Evolutionary conservation across 2,888 invertebrate genomes (phyloP).

Genomic region (Selenia dentaria): DNA sequence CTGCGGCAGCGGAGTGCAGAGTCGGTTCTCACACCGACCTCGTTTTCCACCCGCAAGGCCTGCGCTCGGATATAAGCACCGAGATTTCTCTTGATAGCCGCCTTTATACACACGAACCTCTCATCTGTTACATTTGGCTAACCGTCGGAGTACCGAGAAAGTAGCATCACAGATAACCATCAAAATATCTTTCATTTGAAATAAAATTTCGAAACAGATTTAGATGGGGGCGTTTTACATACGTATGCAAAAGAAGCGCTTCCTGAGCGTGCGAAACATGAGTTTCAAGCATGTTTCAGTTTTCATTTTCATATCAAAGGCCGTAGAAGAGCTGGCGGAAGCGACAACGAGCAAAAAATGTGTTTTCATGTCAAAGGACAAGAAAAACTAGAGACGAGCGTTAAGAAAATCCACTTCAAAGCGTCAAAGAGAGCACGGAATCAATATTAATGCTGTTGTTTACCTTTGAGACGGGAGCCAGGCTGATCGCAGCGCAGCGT

Average conservation of each 20-base stretch:
- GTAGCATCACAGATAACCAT: conserved; percentile 43
- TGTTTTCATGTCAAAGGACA: conserved; percentile 52
- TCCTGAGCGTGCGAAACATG: conserved; percentile 27
- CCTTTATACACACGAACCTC: conserved; percentile 56
- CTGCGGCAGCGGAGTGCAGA: conserved; percentile 42
- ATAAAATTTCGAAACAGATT: conserved; percentile 46
- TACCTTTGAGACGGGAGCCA: conserved; percentile 71
- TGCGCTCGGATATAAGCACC: conserved; percentile 61
- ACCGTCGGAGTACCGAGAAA: conserved; percentile 53
- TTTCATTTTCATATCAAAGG: conserved; percentile 63
- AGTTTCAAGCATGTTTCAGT: conserved; percentile 27
- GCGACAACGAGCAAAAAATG: conserved; percentile 17
- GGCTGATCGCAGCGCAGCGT: conserved; percentile 51
- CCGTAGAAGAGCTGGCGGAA: conserved; percentile 11
- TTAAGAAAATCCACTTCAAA: conserved; percentile 69
- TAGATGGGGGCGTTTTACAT: too few species aligned
- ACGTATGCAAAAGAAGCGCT: conserved; percentile 22
- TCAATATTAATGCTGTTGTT: conserved; percentile 82
- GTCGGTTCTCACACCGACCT: conserved; percentile 40
- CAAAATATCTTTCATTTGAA: conserved; percentile 36
- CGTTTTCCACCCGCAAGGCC: conserved; percentile 68
- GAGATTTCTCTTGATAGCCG: conserved; percentile 73
- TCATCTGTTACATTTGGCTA: conserved; percentile 51
- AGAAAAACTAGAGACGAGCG: conserved; percentile 59
- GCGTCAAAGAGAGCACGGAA: conserved; percentile 70